Evolutionary conservation across 2,888 invertebrate species (phyloP), one percentile per base, ranked within the genome.

Genomic region (Monochamus alternatus): DNA sequence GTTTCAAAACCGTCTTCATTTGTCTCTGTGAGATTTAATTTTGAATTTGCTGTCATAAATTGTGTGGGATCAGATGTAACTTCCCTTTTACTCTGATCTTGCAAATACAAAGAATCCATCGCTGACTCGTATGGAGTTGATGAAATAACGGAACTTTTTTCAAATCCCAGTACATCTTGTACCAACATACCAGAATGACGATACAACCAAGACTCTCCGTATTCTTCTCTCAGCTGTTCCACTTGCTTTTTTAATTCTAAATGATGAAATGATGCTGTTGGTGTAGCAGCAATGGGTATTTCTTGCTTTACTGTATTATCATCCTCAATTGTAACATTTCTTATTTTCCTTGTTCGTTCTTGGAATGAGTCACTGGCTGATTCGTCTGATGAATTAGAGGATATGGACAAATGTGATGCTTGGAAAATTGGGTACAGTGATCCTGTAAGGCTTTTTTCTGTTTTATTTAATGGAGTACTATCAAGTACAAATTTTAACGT

Each of bases 181-280:
- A 93, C 90, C 55, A 87, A 85, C 47, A 90, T 89, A 3, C 85
- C 86, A 5, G 82, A 81, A 52, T 84, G 79, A 43, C 74, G 76
- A 74, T 91, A 91, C 44, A 94, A 83, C 93, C 93, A 94, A 68
- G 91, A 90, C 80, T 91, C 90, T 10, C 93, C 93, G 84, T 91
- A 92, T 81, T 90, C 90, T 77, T 91, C 87, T 12, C 92, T 88
- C 22, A 93, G 82, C 31, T 88, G 89, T 80, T 93, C 90, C 75
- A 93, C 91, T 66, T 82, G 81, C 31, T 75, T 80, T 69, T 83
- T 84, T 8, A 84, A 74, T 32, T 82, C 81, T 64, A 84, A 73
- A 75, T 82, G 81, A 44, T 79, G 78, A 14, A 83, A 80, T 32
- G 85, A 84, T 31, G 84, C 38, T 10, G 71, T 83, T 3, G 85